Conservation (phyloP, 2,113 vertebrate genomes). For the Heterotis niloticus region DNA sequence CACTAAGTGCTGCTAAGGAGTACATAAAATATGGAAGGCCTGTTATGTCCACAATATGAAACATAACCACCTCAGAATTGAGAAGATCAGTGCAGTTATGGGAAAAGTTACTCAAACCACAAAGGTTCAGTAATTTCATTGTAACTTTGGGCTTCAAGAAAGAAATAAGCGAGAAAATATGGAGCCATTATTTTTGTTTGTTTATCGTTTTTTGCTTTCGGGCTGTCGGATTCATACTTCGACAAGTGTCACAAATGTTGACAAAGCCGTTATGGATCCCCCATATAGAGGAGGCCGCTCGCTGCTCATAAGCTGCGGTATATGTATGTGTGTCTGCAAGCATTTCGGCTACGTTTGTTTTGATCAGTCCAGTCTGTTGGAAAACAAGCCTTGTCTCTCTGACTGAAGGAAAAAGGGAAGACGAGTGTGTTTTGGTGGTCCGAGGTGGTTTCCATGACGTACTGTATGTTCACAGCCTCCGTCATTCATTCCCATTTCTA, state of each 20-base stretch:
- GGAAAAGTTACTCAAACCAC: neutral
- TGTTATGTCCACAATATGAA: neutral
- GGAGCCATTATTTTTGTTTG: neutral
- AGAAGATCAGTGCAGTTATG: neutral
- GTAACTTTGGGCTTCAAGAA: neutral
- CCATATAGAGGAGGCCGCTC: neutral
- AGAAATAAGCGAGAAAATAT: neutral
- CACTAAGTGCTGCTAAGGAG: neutral
- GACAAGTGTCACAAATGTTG: neutral
- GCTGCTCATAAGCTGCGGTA: neutral
- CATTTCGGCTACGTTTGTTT: conserved; percentile 4
- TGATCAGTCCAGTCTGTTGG: neutral
- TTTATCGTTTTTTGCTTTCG: neutral
- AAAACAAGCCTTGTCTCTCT: neutral
- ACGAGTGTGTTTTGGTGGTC: neutral
- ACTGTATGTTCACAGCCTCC: neutral
- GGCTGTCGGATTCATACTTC: neutral
- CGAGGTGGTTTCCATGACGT: neutral
- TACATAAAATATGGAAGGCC: neutral
- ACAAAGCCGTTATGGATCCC: neutral
- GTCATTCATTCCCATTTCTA: neutral
- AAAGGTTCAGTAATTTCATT: neutral
- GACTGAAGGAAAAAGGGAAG: neutral
- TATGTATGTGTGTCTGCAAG: neutral
- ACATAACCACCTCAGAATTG: neutral